These are phyloP conservation scores for Autographa pulchrina DNA, from an alignment of 2,888 invertebrate genomes.

Conservation along the genomic window DNA sequence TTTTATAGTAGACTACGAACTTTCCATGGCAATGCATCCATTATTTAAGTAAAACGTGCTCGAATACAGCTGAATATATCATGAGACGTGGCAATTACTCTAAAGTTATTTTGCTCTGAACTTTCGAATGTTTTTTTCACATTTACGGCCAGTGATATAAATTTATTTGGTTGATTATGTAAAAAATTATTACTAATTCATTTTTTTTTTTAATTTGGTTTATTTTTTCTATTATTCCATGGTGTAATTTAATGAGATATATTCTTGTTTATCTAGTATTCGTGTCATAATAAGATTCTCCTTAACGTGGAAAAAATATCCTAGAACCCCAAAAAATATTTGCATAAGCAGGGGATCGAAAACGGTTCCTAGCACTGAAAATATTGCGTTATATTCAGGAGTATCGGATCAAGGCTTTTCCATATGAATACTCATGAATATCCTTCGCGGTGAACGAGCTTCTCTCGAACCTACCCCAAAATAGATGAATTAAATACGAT, in stretches of 20 bases:
- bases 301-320: background rate
- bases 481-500: constrained; percentile 49
- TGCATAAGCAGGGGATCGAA: background rate
- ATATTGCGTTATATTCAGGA: background rate
- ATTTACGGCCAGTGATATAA: no score
- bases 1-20: constrained; percentile 24
- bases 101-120: background rate
- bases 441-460: constrained; percentile 25
- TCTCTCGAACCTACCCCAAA: constrained; percentile 35
- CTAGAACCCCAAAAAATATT: background rate
- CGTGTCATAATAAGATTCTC: no score
- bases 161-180: no score
- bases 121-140: constrained; percentile 1
- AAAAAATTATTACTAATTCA: no score
- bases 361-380: background rate
- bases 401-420: constrained; percentile 12
- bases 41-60: constrained; percentile 39
- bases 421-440: constrained; percentile 28
- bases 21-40: constrained; percentile 41
- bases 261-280: no score
- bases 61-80: constrained; percentile 42
- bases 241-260: no score
- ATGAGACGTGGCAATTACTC: constrained; percentile 23
- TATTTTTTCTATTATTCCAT: no score
- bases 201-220: no score